Base-by-base conservation (phyloP, 2,888 invertebrate species). In the Diogma glabrata region DNA sequence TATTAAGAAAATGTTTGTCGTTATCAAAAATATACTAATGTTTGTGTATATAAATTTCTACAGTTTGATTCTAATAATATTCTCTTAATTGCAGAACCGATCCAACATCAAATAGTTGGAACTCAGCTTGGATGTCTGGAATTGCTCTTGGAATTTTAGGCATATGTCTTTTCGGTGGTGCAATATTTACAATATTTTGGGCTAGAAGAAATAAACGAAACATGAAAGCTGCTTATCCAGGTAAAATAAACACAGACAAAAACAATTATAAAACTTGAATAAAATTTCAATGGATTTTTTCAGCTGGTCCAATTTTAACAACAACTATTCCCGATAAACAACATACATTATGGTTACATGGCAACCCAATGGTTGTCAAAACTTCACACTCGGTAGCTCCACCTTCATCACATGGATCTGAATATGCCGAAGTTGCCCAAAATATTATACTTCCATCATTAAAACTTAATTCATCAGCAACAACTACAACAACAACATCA, bases 331-430 rank as follows among this genome's bases (percentile, higher is more conserved):
- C 59, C 1, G 61, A 60, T 38, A 61, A 61, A 33, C 59, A 60
- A n/a, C 60, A 61, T 20, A 59, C 61, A 1, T 52, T 61, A 5
- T 61, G 61, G 61, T 54, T 60, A 51, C 60, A 61, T 40, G 59
- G 59, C 9, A 60, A 58, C 47, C 57, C 58, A 14, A 56, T 58
- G 23, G 56, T 60, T 14, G 56, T 60, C n/a, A 62, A 62, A 40
- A 59, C 60, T 49, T 59, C 59, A 1, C 60, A 62, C 53, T 56
- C 59, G 3, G 57, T 59, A 50, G 56, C 59, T 3, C 57, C 58
- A 17, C 58, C 59, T 9, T 55, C 58, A 38, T 52, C 57, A 8
- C 54, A 46, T 12, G 46, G 55, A 10, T 59, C 61, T 2, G 61
- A 62, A 52, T 60, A 60, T 36, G 61, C 59, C 6, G 61, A 60